phyloP scores from a whole-genome alignment of 2,113 vertebrate species.

The Pavo muticus region DNA sequence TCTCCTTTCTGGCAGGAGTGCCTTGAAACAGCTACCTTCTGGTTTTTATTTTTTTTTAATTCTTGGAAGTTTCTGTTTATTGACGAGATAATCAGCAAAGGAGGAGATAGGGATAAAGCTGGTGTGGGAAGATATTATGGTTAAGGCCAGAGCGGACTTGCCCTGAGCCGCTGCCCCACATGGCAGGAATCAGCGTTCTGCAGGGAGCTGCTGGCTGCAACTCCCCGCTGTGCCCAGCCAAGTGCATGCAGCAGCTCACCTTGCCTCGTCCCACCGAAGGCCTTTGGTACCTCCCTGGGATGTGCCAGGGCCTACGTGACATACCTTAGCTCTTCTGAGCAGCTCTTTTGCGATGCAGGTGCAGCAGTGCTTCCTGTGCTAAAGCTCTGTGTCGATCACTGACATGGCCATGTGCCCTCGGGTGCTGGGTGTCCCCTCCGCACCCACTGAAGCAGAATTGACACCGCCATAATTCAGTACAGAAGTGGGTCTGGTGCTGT shows the following conservation, averaged over 20 bases:
- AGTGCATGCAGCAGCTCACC: neutral
- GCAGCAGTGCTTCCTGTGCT: neutral
- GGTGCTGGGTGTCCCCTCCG: neutral
- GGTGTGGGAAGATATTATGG: neutral
- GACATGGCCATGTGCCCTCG: accelerated
- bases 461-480: neutral
- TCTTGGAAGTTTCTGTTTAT: slow-evolving; percentile 48
- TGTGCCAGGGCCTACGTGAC: neutral
- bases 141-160: neutral
- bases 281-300: neutral
- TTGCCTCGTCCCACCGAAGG: neutral
- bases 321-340: neutral
- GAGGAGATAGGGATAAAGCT: neutral
- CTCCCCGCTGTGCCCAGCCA: neutral
- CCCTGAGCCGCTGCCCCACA: neutral
- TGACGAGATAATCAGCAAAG: neutral
- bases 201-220: neutral
- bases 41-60: neutral
- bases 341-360: neutral
- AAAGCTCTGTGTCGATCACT: accelerated
- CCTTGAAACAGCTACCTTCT: neutral
- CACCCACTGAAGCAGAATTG: neutral
- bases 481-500: neutral
- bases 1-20: neutral
- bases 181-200: neutral